Evolutionary conservation across 2,888 invertebrate species (phyloP).

Genomic region (Phyllotreta cruciferae): DNA sequence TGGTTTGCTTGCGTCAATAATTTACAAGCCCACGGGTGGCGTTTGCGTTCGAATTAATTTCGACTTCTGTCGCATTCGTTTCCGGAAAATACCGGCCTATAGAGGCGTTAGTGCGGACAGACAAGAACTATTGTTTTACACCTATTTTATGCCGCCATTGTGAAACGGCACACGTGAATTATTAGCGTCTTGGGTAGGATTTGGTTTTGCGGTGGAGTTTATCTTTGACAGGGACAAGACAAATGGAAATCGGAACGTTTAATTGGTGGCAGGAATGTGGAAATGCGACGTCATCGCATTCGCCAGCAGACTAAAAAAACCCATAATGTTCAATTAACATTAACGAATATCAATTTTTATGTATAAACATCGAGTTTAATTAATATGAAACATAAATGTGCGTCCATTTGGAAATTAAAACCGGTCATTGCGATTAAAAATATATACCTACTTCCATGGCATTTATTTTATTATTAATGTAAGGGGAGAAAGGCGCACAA

Average conservation of each 20-base stretch:
- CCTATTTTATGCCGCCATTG: slow-evolving; percentile 9
- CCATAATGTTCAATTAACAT: too few species aligned
- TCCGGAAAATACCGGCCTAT: slow-evolving; percentile 4
- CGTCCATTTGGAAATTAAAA: too few species aligned
- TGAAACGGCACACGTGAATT: slow-evolving; percentile 13
- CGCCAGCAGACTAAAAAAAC: too few species aligned
- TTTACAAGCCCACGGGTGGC: background rate
- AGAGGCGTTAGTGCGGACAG: background rate
- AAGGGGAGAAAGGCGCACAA: background rate
- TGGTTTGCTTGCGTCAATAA: too few species aligned
- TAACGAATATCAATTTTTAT: too few species aligned
- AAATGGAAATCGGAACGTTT: slow-evolving; percentile 9
- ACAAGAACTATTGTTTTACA: slow-evolving; percentile 15
- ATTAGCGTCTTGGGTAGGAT: slow-evolving; percentile 13
- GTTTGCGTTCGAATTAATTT: slow-evolving; percentile 1
- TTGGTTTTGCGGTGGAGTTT: slow-evolving; percentile 10
- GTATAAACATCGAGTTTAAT: too few species aligned
- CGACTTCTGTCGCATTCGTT: background rate
- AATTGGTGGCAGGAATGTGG: slow-evolving; percentile 5
- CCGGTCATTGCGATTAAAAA: too few species aligned
- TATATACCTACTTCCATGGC: too few species aligned
- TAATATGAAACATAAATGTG: too few species aligned
- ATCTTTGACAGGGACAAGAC: slow-evolving; percentile 13
- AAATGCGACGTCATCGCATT: too few species aligned
- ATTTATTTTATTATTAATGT: slow-evolving; percentile 14